Evolutionary conservation across 1,140 invertebrate species (phyloP), one percentile per base, ranked within the genome.

Genomic region (Helicoverpa zea): DNA sequence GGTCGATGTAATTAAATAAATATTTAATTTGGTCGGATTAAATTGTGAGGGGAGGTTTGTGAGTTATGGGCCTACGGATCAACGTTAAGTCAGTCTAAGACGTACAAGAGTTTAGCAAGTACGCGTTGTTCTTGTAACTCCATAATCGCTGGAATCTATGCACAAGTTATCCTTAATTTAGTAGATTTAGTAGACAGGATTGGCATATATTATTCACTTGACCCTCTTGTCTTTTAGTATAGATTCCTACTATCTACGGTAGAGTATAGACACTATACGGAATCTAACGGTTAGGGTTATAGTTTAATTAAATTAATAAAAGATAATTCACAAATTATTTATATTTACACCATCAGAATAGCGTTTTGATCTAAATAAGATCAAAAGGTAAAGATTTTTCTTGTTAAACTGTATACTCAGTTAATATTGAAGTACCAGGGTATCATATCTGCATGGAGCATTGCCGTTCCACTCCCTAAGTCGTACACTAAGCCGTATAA

Each of bases 1-100:
- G 59, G 61, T 77, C 9, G 51, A 16, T 77, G 75, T 77, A 77
- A 77, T 77, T 64, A 63, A 77, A 75, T 75, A 64, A 64, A 64
- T 77, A 77, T 77, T 64, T 64, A 77, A 77, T 77, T 64, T 77
- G 59, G 11, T 52, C 4, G 23, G 2, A 52, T 66, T 52, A 35
- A 63, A 49, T 64, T 66, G 35, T 18, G 49, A 61, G 56, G 12
- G 43, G 35, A 43, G 16, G 61, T 63, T 75, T 16, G 51, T 16
- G 73, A 18, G 70, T 52, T 23, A 58, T 49, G 52, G 56, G 16
- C 29, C 14, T 12, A 12, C 23, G 16, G 18, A 47, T 47, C 9
- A 30, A 59, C 73, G 30, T 51, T 16, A 30, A n/a, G n/a, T 43
- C 35, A 49, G 14, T 75, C 43, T 47, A 43, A 54, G 51, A 18